phyloP scores from a whole-genome alignment of 1,140 invertebrate species.

The Diorhabda sublineata region DNA sequence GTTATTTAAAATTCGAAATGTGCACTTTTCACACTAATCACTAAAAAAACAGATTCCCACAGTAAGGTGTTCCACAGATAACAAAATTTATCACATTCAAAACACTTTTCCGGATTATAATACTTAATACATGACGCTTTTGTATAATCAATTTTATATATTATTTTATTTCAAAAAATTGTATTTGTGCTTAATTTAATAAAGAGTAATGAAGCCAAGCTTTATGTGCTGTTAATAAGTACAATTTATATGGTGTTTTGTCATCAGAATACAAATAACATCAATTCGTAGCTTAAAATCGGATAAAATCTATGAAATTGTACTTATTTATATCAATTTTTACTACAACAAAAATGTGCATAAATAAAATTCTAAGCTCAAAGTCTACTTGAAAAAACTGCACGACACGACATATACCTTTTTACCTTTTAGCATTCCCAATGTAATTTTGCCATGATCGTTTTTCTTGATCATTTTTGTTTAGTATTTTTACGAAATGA shows the following conservation, averaged over 20 bases:
- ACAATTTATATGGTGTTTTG: no score
- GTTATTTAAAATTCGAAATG: background rate
- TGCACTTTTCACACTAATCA: background rate
- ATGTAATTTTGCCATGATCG: conserved; percentile 43
- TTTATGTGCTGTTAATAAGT: no score
- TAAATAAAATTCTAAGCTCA: conserved; percentile 13
- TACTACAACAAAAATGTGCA: conserved; percentile 10
- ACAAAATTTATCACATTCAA: background rate
- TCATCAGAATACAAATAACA: no score
- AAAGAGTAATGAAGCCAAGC: no score
- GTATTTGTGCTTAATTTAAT: no score
- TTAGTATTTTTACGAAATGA: background rate
- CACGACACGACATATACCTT: conserved; percentile 35
- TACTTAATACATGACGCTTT: background rate
- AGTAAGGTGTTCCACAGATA: background rate
- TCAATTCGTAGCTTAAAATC: background rate
- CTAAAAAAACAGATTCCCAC: background rate
- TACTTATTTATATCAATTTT: conserved; percentile 6
- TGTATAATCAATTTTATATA: conserved; percentile 5
- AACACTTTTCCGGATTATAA: background rate
- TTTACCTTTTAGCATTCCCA: conserved; percentile 48
- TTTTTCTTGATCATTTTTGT: conserved; percentile 32
- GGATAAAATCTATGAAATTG: background rate
- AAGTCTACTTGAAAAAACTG: conserved; percentile 18
- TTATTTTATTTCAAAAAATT: no score